phyloP scores from a whole-genome alignment of 2,113 vertebrate genomes.

The Protobothrops flavoviridis region DNA sequence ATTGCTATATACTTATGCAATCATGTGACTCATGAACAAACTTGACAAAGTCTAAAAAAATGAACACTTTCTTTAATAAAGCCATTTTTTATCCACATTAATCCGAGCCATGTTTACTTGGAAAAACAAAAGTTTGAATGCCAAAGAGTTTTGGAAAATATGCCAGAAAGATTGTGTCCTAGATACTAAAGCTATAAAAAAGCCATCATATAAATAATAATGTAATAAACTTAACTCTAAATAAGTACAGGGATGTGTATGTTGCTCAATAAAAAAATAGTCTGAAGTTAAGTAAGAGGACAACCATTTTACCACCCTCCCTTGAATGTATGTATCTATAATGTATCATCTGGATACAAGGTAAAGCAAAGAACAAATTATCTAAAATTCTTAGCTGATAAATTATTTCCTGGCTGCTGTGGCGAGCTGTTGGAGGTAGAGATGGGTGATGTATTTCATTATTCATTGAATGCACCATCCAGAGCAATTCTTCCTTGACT shows the following conservation, averaged over 20 bases:
- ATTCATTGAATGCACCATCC: slow-evolving; percentile 1
- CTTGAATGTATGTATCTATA: slow-evolving; percentile 40
- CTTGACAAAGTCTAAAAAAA: not conserved
- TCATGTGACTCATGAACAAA: not conserved
- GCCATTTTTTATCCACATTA: not conserved
- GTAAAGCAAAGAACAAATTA: slow-evolving; percentile 10
- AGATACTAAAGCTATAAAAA: not conserved
- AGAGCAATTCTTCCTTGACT: slow-evolving; percentile 10
- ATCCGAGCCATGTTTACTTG: not conserved
- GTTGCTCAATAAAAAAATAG: not conserved
- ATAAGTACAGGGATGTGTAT: not conserved
- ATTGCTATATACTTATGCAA: not conserved
- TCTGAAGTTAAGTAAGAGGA: not conserved
- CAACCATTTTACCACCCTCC: slow-evolving; percentile 32
- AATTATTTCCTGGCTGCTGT: slow-evolving; percentile 39
- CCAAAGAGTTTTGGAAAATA: not conserved
- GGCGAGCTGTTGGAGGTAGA: not conserved
- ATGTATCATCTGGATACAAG: slow-evolving; percentile 31
- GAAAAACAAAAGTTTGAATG: not conserved
- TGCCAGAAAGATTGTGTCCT: not conserved
- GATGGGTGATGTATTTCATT: slow-evolving; percentile 6
- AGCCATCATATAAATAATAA: not conserved
- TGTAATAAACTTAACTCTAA: not conserved
- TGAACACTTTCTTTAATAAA: not conserved
- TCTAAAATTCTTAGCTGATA: not conserved